These are phyloP conservation scores for Halocynthia roretzi DNA, from an alignment of 23 tunicate genomes.

Conservation along the genomic window DNA sequence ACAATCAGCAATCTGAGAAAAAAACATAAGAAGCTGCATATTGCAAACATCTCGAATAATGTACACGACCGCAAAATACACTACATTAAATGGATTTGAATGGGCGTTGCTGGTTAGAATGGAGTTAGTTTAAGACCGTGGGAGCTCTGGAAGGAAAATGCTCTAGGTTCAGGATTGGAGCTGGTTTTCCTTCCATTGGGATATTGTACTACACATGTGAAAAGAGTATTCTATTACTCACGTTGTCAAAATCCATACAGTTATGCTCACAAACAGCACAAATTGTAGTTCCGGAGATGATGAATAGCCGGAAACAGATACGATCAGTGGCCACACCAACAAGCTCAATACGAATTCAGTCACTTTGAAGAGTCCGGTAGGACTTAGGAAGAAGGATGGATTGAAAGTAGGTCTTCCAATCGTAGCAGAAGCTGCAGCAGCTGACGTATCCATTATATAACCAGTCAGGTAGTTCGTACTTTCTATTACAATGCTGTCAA, in stretches of 20 bases:
- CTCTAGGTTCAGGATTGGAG: neutral
- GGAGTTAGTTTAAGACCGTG: neutral
- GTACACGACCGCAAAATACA: neutral
- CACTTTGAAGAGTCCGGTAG: constrained; percentile 37
- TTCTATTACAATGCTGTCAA: too few relatives aligned
- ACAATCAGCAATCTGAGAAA: constrained; percentile 43
- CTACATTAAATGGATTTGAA: neutral
- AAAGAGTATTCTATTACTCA: constrained; percentile 29
- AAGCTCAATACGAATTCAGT: constrained; percentile 50
- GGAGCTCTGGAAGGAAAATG: neutral
- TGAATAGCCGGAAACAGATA: constrained; percentile 1
- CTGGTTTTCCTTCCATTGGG: too few relatives aligned
- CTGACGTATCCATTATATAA: constrained; percentile 12
- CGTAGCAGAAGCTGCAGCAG: constrained; percentile 17
- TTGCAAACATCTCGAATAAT: too few relatives aligned
- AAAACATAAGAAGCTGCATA: neutral
- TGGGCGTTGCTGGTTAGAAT: neutral
- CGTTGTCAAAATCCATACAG: constrained; percentile 69
- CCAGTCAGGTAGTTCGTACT: too few relatives aligned
- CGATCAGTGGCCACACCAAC: constrained; percentile 53
- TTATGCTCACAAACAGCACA: constrained; percentile 55
- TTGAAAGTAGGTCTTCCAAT: constrained; percentile 40
- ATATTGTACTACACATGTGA: neutral
- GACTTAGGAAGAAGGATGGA: constrained; percentile 28
- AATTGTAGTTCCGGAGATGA: constrained; percentile 18